Base-by-base conservation (phyloP, 1,140 invertebrate genomes). In the Pseudomyrmex gracilis region DNA sequence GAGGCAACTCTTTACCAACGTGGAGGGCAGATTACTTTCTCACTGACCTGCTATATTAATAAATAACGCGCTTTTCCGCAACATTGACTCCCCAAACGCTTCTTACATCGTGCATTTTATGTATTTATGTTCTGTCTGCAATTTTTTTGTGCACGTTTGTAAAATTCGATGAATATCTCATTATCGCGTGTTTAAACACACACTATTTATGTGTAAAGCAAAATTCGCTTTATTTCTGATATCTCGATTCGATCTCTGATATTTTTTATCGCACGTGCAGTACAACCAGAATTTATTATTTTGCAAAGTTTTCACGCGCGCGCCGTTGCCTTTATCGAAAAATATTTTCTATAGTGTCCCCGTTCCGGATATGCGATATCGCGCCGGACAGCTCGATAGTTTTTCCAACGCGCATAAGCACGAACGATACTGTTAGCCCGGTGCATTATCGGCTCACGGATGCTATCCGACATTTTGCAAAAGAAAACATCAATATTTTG, bases 21-120 rank as follows among this genome's bases (percentile, higher is more conserved):
- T 71, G n/a, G 64, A 34, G 34, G 9, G 66, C 53, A 80, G 76
- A 71, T 71, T 78, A 68, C 43, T 70, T 70, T 67, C 47, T 20
- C 55, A 58, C 20, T 58, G 43, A 71, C n/a, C 45, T 8, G 22
- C 43, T 45, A 13, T 80, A 80, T 70, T 80, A 80, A 71, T 80
- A 80, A 58, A 80, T 80, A 70, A 80, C 64, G 12, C 43, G 43
- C 10, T 58, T 57, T 68, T 17, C 64, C 9, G 3, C 5, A 9
- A 12, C 20, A 17, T 49, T 70, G 13, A 24, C 4, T 10, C 8
- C 34, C 12, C 10, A 4, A 64, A 10, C 2, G 1, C 5, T 47
- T 45, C 10, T 64, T 51, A 17, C 15, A 55, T 20, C 13, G 10
- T 7, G 15, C 9, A 47, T 47, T 58, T 57, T 34, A 34, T 34